Percentiles rank a stretch among this genome's conserved stretches.
These are phyloP conservation scores for Penelope pileata DNA, from an alignment of 2,113 vertebrate genomes.

Conservation along the genomic window DNA sequence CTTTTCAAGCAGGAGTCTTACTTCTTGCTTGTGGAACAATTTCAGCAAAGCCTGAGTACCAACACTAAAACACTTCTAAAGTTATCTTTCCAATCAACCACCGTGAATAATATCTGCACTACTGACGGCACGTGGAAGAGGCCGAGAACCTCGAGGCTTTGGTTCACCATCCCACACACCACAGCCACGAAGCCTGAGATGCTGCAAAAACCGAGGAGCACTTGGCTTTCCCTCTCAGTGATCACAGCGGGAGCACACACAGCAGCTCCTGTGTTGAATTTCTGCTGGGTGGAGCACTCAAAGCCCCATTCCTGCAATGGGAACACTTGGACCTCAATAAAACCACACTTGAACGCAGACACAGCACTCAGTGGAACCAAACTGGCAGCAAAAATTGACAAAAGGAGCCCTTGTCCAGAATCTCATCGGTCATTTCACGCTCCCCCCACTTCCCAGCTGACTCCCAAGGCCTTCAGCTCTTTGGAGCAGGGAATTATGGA, in stretches of 20 bases:
- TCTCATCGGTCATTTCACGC: not conserved
- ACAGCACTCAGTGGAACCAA: not conserved
- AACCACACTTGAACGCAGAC: not conserved
- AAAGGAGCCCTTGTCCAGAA: not conserved
- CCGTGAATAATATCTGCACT: not conserved
- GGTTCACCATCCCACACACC: not conserved
- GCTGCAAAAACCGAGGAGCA: not conserved
- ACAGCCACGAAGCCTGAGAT: not conserved
- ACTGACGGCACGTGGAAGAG: fast-evolving
- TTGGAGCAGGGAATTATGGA: not conserved
- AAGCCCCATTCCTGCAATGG: not conserved
- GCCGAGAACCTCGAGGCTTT: not conserved
- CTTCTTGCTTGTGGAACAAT: not conserved
- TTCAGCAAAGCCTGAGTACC: not conserved
- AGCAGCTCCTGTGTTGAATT: not conserved
- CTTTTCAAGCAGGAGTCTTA: not conserved
- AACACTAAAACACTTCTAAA: not conserved
- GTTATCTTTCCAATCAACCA: not conserved
- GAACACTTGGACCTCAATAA: not conserved
- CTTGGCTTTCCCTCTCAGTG: not conserved
- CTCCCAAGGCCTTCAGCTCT: not conserved
- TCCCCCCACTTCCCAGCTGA: not conserved
- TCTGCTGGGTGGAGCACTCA: not conserved
- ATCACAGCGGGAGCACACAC: not conserved
- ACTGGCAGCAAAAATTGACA: not conserved